Conservation (phyloP, 2,797 vertebrate species). For the Zalophus californianus region DNA sequence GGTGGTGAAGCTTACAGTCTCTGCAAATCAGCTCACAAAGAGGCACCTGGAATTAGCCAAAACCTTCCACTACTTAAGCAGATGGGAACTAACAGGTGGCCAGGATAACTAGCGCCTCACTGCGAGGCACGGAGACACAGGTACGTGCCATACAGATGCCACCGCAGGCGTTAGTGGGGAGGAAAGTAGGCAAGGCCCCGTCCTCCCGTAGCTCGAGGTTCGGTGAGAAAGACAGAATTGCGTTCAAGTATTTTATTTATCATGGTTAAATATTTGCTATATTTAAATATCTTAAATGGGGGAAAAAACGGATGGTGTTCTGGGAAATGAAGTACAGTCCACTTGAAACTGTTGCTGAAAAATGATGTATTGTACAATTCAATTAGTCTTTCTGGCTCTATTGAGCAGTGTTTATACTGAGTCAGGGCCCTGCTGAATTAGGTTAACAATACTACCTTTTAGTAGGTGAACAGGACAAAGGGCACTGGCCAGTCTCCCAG, state of each 20-base stretch:
- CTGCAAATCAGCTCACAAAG: constrained; percentile 49
- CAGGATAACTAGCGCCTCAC: background rate
- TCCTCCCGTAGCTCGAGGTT: background rate
- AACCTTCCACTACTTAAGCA: constrained; percentile 5
- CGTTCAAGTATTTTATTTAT: constrained; percentile 71
- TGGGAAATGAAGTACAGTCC: constrained; percentile 80
- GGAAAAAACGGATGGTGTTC: constrained; percentile 69
- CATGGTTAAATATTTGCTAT: constrained; percentile 73
- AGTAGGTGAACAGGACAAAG: constrained; percentile 83
- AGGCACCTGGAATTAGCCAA: background rate
- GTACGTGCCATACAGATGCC: background rate
- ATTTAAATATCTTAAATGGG: constrained; percentile 72
- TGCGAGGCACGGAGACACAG: constrained; percentile 17
- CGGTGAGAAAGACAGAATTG: background rate
- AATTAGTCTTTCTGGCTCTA: constrained; percentile 82
- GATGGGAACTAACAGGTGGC: constrained; percentile 35
- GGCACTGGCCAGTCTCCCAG: constrained; percentile 75
- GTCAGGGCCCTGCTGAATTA: constrained; percentile 73
- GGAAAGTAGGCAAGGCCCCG: background rate
- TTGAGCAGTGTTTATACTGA: constrained; percentile 84
- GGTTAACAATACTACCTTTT: constrained; percentile 80
- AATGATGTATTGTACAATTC: constrained; percentile 82
- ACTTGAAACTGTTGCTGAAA: constrained; percentile 85
- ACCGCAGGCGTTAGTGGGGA: background rate
- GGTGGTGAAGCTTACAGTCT: background rate